Evolutionary conservation across 2,113 vertebrate genomes (phyloP).

Genomic region (Aythya baeri): DNA sequence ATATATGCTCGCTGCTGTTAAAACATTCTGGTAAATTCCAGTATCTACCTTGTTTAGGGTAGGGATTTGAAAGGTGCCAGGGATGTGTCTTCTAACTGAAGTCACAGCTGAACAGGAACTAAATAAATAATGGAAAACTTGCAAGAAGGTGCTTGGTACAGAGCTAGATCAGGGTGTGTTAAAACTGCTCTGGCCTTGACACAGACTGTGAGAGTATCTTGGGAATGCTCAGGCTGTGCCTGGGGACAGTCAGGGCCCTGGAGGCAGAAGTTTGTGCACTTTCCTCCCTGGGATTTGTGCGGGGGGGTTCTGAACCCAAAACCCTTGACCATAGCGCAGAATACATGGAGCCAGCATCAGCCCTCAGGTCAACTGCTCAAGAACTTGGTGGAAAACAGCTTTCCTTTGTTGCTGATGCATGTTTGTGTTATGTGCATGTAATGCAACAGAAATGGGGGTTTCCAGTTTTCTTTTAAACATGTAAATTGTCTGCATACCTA

Average conservation of each 20-base stretch:
- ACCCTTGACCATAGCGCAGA: fast-evolving
- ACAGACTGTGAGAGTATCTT: background rate
- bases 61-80: background rate
- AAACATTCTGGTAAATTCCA: background rate
- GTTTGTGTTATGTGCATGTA: background rate
- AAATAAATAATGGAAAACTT: background rate
- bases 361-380: background rate
- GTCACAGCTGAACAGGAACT: background rate
- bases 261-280: background rate
- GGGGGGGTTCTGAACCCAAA: background rate
- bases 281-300: fast-evolving
- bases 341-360: fast-evolving
- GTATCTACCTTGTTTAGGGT: background rate
- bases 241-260: too few species aligned
- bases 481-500: background rate
- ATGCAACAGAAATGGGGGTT: background rate
- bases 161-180: background rate
- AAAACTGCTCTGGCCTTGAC: background rate
- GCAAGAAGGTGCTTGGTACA: background rate
- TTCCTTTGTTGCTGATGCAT: fast-evolving
- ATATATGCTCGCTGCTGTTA: background rate
- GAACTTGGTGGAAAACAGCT: background rate
- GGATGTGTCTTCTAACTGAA: background rate
- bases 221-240: background rate
- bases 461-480: background rate